Evolutionary conservation across 2,888 invertebrate species (phyloP).

Genomic region (Hirtodrosophila histrioides): DNA sequence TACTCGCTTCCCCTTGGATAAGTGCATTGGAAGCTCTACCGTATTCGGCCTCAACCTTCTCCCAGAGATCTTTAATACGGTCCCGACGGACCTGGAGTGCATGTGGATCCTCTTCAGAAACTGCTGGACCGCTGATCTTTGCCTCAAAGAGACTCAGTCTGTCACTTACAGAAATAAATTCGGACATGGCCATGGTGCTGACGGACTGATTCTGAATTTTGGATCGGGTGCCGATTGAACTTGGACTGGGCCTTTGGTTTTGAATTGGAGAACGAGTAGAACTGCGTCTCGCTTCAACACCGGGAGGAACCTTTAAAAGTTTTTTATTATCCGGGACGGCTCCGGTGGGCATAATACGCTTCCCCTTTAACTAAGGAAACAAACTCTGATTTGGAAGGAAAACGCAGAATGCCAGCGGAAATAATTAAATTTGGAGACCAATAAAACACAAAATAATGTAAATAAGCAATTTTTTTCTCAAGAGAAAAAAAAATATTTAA

Average conservation of each 20-base stretch:
- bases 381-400: neutral
- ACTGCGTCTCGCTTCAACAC: neutral
- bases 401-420: too few relatives aligned
- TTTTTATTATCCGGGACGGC: neutral
- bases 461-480: too few relatives aligned
- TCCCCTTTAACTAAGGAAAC: neutral
- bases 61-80: neutral
- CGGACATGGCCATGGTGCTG: neutral
- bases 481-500: too few relatives aligned
- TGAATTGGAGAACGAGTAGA: neutral
- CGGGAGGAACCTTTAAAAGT: neutral
- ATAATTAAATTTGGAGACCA: too few relatives aligned
- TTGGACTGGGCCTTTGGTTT: neutral
- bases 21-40: neutral
- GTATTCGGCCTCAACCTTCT: neutral
- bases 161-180: neutral
- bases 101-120: neutral
- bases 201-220: neutral
- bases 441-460: too few relatives aligned
- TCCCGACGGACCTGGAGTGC: neutral
- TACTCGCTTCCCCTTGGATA: neutral
- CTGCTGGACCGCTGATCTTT: neutral
- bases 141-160: neutral
- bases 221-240: neutral
- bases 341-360: neutral